Percentiles rank a stretch among this genome's conserved stretches.
These are phyloP conservation scores for Cataglyphis rosenhaueri DNA, from an alignment of 2,888 invertebrate genomes.

Conservation along the genomic window DNA sequence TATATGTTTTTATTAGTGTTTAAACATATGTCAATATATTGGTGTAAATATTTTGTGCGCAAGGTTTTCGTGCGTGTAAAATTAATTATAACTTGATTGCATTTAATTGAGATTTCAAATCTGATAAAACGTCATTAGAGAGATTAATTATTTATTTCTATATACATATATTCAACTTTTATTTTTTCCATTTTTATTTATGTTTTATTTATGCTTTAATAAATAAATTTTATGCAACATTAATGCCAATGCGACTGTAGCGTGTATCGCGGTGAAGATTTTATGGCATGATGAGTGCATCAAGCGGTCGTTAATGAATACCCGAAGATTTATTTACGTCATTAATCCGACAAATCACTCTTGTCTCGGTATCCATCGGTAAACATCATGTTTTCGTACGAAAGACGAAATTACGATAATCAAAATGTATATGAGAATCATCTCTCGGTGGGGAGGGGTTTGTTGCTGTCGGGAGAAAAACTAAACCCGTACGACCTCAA, in stretches of 20 bases:
- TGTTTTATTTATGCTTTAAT: neutral
- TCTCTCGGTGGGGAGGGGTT: neutral
- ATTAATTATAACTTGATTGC: neutral
- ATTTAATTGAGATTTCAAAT: neutral
- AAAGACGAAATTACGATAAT: constrained; percentile 33
- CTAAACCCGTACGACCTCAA: constrained; percentile 46
- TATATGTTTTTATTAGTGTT: too few species aligned
- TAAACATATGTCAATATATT: too few species aligned
- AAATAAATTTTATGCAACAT: neutral
- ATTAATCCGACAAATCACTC: constrained; percentile 11
- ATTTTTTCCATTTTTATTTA: too few species aligned
- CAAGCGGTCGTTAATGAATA: neutral
- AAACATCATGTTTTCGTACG: constrained; percentile 26
- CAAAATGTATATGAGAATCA: constrained; percentile 19
- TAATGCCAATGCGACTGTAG: neutral
- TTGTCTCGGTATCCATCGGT: neutral
- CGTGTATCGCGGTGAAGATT: neutral
- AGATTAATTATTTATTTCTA: neutral
- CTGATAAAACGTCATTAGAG: neutral
- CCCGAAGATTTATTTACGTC: neutral
- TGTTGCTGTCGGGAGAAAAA: constrained; percentile 8
- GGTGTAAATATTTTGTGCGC: neutral
- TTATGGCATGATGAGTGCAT: neutral
- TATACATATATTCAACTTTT: too few species aligned
- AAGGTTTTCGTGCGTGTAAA: neutral